Percentiles rank a stretch among this genome's conserved stretches.
These are phyloP conservation scores for Limnephilus rhombicus DNA, from an alignment of 2,888 invertebrate genomes.

Conservation along the genomic window DNA sequence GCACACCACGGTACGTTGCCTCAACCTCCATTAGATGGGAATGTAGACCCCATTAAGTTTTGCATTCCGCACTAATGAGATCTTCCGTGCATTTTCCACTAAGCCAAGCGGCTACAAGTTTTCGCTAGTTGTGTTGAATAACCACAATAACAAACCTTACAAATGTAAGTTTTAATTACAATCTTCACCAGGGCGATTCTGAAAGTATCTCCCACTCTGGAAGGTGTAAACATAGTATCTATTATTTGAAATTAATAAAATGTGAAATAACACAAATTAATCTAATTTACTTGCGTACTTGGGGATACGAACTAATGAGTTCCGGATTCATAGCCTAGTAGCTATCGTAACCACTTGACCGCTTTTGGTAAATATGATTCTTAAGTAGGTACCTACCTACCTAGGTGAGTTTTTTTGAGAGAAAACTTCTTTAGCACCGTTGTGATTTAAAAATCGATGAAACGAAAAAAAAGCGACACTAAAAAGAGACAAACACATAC, in stretches of 20 bases:
- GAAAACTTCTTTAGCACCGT: too few relatives aligned
- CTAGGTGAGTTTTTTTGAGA: neutral
- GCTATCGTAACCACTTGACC: neutral
- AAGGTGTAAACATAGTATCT: too few relatives aligned
- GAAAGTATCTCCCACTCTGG: too few relatives aligned
- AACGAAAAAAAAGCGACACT: too few relatives aligned
- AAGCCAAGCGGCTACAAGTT: neutral
- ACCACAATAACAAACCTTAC: neutral
- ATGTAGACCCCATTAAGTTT: conserved; percentile 55
- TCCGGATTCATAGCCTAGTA: too few relatives aligned
- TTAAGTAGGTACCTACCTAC: too few relatives aligned
- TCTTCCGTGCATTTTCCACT: conserved; percentile 49
- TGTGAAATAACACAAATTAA: too few relatives aligned
- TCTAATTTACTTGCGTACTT: too few relatives aligned
- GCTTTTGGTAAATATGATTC: neutral
- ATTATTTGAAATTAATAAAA: too few relatives aligned
- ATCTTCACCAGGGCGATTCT: neutral
- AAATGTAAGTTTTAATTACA: neutral
- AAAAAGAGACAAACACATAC: too few relatives aligned
- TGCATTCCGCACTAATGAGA: conserved; percentile 55
- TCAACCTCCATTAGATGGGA: conserved; percentile 26
- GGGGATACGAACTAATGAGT: too few relatives aligned
- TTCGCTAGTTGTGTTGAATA: conserved; percentile 12
- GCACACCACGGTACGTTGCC: neutral
- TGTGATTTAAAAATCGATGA: too few relatives aligned